These are phyloP conservation scores for Naso thynnoides DNA, from an alignment of 2,797 vertebrate genomes.

Conservation along the genomic window DNA sequence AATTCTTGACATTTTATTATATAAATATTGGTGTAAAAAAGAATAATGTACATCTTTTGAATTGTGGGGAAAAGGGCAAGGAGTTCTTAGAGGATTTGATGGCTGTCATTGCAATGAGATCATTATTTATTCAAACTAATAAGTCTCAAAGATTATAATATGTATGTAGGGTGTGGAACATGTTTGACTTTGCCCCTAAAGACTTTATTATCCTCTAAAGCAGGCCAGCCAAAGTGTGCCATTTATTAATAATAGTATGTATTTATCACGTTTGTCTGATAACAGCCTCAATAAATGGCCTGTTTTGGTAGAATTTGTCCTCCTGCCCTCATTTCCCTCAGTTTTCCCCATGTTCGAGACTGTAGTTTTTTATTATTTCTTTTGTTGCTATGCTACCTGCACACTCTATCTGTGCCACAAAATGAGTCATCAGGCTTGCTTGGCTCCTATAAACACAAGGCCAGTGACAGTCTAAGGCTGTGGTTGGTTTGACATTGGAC, in stretches of 20 bases:
- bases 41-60: neutral
- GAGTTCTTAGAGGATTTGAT: conserved; percentile 5
- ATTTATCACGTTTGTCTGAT: neutral
- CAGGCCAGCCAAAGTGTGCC: conserved; percentile 1
- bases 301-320: neutral
- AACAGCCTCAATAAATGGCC: neutral
- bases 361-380: neutral
- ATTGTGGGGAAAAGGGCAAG: neutral
- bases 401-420: conserved; percentile 18
- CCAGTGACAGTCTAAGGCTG: conserved; percentile 41
- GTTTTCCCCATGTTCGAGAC: neutral
- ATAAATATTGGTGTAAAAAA: neutral
- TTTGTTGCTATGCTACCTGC: conserved; percentile 26
- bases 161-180: neutral
- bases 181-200: conserved; percentile 8
- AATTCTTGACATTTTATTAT: neutral
- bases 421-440: conserved; percentile 44
- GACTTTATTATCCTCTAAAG: conserved; percentile 9
- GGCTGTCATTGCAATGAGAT: neutral
- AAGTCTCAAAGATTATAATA: neutral
- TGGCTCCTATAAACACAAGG: conserved; percentile 43
- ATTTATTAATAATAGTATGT: neutral
- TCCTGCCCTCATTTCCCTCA: neutral
- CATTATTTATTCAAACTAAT: conserved; percentile 10
- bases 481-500: conserved; percentile 46